phyloP scores from a whole-genome alignment of 1,140 invertebrate species.

The Lepidotrigona ventralis region DNA sequence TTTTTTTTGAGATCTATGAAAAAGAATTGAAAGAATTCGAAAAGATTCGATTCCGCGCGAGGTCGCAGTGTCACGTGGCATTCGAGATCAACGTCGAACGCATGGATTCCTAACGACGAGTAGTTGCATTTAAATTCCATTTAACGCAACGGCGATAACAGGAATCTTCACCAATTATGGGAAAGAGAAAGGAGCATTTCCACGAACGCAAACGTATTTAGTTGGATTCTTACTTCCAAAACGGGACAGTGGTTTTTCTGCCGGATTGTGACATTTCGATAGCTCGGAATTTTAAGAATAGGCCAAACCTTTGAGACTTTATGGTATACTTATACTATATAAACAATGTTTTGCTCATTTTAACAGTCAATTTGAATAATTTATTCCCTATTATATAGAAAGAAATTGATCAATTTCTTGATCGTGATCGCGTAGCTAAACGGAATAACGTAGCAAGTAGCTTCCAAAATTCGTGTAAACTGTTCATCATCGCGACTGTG shows the following conservation, averaged over 20 bases:
- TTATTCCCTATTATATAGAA: neutral
- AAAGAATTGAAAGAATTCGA: neutral
- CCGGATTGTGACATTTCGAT: neutral
- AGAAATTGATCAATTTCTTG: neutral
- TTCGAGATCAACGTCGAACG: neutral
- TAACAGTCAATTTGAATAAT: neutral
- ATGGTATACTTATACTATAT: too few relatives aligned
- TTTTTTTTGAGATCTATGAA: neutral
- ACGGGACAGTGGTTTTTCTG: conserved; percentile 7
- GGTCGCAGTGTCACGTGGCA: neutral
- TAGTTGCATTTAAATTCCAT: conserved; percentile 13
- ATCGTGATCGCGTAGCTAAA: neutral
- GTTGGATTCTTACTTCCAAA: conserved; percentile 11
- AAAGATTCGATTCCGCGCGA: neutral
- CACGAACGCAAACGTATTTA: conserved; percentile 7
- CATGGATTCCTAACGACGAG: neutral
- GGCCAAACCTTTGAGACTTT: neutral
- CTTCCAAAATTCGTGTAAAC: conserved; percentile 34
- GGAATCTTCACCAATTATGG: conserved; percentile 35
- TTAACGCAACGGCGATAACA: conserved; percentile 4
- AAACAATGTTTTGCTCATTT: neutral
- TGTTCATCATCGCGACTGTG: conserved; percentile 9
- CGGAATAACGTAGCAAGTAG: neutral
- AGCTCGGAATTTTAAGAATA: neutral
- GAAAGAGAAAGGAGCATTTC: conserved; percentile 38